Percentiles rank a stretch among this genome's conserved stretches.
Conservation (phyloP, 2,113 vertebrate species). For the Protobothrops flavoviridis region DNA sequence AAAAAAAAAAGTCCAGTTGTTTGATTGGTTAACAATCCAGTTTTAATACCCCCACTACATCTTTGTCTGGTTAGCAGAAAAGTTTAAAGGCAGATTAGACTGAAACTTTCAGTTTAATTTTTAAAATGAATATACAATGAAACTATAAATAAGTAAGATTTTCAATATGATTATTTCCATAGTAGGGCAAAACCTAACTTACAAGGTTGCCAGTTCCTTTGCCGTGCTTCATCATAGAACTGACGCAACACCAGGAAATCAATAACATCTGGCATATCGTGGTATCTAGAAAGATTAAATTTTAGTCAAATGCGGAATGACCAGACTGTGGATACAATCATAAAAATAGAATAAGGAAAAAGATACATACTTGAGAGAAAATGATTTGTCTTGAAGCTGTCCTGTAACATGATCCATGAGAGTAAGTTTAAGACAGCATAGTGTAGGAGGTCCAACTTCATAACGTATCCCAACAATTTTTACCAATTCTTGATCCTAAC, state of each 20-base stretch:
- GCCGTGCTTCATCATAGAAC: constrained; percentile 90
- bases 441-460: constrained; percentile 90
- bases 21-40: not conserved
- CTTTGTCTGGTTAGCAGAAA: not conserved
- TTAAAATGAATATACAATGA: not conserved
- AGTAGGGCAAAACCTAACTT: constrained; percentile 54
- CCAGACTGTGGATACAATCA: not conserved
- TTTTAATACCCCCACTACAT: not conserved
- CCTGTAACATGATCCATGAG: constrained; percentile 90
- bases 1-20: not conserved
- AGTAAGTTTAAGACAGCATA: constrained; percentile 94
- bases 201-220: constrained; percentile 90
- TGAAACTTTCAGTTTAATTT: not conserved
- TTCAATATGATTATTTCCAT: not conserved
- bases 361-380: constrained; percentile 88
- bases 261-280: constrained; percentile 98
- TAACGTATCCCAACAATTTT: constrained; percentile 97
- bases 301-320: not conserved
- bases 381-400: constrained; percentile 86
- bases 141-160: not conserved
- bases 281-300: constrained; percentile 78
- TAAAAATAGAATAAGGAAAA: not conserved
- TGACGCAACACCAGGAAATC: constrained; percentile 96
- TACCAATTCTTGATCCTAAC: constrained; percentile 96
- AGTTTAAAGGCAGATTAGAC: not conserved